Base-by-base conservation (phyloP, 2,113 vertebrate species). In the Ptilonorhynchus violaceus region DNA sequence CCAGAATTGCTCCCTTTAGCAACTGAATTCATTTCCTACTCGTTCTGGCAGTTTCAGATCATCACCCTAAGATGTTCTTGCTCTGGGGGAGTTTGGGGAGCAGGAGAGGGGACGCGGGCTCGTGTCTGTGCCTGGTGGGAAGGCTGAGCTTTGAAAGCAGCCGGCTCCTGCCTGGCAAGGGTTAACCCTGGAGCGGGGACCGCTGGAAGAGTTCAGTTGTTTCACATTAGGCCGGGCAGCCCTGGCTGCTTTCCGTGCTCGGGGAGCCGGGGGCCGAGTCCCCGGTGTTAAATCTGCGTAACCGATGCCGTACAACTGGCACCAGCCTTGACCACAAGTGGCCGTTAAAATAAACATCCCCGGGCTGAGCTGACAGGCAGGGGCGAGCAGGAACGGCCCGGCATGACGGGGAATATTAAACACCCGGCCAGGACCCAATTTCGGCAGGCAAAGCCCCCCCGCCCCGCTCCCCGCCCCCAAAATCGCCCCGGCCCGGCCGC, bases 251-350 rank as follows among this genome's bases (percentile, higher is more conserved):
- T 96, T 37, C 76, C 41, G 83, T 80, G 91, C 87, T 95, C 73
- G 27, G 93, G 95, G 95, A 89, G 90, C 66, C 31, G 46, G 89
- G 89, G 97, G 93, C 93, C 46, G 84, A 41, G 92, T 94, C 89
- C 93, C 96, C 92, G 27, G 85, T 72, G 93, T 77, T 92, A 86
- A 95, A 93, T 92, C 92, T 77, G 93, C 93, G 96, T 80, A 97
- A 96, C 94, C 91, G 74, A 92, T 88, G 92, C 96, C 87, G 69
- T 60, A 83, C 89, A 82, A 95, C 97, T 97, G 96, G 97, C 97
- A 97, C 97, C 97, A 97, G 97, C 85, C 95, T 96, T 77, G 95
- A 97, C 98, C 97, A 96, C 97, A 97, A 98, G 96, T 93, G 96
- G 97, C 97, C 96, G 77, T 95, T 89, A 96, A 98, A 98, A 97